A percentile compares a stretch with the other conserved stretches of the same genome.
phyloP scores from a whole-genome alignment of 2,797 vertebrate genomes.

The Clarias fuscus region DNA sequence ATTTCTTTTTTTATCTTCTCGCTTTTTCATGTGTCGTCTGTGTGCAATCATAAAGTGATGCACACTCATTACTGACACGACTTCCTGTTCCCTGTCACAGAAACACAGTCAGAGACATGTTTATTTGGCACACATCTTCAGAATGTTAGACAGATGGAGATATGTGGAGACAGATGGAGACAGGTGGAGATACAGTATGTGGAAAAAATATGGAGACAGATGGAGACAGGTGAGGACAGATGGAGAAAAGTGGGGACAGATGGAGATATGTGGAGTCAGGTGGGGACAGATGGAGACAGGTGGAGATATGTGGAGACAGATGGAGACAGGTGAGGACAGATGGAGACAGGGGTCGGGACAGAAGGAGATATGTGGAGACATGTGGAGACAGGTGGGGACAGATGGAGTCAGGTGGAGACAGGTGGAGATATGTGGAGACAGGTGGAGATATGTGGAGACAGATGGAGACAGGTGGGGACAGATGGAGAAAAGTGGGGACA shows the following conservation, averaged over 20 bases:
- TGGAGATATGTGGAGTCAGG: background rate
- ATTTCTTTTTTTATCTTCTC: background rate
- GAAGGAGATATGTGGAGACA: background rate
- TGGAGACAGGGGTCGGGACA: background rate
- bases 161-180: background rate
- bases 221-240: background rate
- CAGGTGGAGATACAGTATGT: background rate
- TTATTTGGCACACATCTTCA: background rate
- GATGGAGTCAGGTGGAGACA: background rate
- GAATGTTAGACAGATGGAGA: background rate
- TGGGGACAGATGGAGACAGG: background rate
- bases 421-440: background rate
- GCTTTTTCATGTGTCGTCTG: background rate
- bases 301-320: background rate
- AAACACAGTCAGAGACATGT: background rate
- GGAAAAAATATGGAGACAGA: background rate
- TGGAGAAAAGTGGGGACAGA: background rate
- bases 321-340: background rate
- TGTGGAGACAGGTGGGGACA: too few relatives aligned
- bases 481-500: background rate
- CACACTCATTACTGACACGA: background rate
- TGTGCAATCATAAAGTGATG: background rate
- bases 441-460: background rate
- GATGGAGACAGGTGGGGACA: background rate
- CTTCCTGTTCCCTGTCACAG: conserved; percentile 8